phyloP scores from a whole-genome alignment of 2,113 vertebrate genomes.

The Crocuta crocuta region DNA sequence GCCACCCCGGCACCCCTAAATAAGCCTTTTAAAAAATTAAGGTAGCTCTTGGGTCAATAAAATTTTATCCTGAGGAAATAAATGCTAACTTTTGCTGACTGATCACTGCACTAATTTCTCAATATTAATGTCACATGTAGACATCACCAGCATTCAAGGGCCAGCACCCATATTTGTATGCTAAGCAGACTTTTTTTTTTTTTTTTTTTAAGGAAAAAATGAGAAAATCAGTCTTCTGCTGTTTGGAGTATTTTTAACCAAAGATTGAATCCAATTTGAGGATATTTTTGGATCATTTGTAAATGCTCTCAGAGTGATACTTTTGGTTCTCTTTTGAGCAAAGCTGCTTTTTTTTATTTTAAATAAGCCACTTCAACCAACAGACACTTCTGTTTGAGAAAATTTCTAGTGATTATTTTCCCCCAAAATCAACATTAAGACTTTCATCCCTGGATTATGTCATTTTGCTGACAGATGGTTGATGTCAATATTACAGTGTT shows the following conservation, averaged over 20 bases:
- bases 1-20: background rate
- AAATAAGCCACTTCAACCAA: background rate
- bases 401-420: conserved; percentile 36
- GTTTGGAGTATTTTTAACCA: conserved; percentile 66
- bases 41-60: background rate
- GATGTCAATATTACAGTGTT: conserved; percentile 9
- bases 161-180: background rate
- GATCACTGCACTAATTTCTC: background rate
- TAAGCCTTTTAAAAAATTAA: background rate
- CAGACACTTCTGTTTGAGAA: conserved; percentile 49
- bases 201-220: conserved; percentile 55
- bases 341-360: conserved; percentile 43
- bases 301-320: conserved; percentile 20
- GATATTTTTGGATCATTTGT: conserved; percentile 38
- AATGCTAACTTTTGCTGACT: background rate
- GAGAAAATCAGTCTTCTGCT: conserved; percentile 42
- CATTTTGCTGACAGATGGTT: conserved; percentile 26
- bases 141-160: background rate
- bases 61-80: conserved; percentile 49
- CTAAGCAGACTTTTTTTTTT: conserved; percentile 18
- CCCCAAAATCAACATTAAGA: conserved; percentile 43
- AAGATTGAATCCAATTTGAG: conserved; percentile 46
- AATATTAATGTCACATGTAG: background rate
- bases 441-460: background rate
- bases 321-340: conserved; percentile 69